phyloP scores from a whole-genome alignment of 2,113 vertebrate genomes.

The Cyprinus carpio region DNA sequence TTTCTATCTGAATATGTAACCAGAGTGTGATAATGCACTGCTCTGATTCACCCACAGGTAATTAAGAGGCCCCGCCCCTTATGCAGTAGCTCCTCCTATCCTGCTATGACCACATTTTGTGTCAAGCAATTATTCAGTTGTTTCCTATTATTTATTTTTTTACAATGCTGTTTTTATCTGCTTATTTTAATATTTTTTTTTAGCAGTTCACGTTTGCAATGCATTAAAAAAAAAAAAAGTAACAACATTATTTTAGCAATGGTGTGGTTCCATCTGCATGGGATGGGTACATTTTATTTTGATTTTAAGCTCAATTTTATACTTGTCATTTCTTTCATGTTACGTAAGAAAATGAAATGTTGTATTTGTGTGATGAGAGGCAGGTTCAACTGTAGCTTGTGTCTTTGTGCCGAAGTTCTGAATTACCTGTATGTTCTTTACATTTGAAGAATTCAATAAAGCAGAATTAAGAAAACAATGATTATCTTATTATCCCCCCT shows the following conservation, averaged over 20 bases:
- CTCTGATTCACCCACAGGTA: slow-evolving; percentile 45
- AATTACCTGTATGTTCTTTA: slow-evolving; percentile 15
- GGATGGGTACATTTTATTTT: slow-evolving; percentile 11
- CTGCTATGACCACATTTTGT: slow-evolving; percentile 22
- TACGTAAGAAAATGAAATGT: neutral
- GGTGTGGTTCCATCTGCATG: neutral
- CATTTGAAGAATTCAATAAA: slow-evolving; percentile 56
- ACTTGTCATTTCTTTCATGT: slow-evolving; percentile 34
- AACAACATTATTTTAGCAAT: neutral
- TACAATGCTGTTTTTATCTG: slow-evolving; percentile 44
- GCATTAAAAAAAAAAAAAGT: neutral
- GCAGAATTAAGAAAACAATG: neutral
- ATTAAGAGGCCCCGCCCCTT: slow-evolving; percentile 26
- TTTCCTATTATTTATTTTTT: slow-evolving; percentile 58
- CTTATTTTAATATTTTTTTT: neutral
- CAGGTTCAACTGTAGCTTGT: slow-evolving; percentile 28
- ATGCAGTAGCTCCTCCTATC: neutral
- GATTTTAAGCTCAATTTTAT: slow-evolving; percentile 26
- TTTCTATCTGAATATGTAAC: neutral
- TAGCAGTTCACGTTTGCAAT: slow-evolving; percentile 6
- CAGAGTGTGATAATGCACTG: neutral
- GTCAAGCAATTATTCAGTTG: slow-evolving; percentile 16
- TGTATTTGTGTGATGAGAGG: slow-evolving; percentile 8
- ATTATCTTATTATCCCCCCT: slow-evolving; percentile 26
- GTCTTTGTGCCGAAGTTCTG: slow-evolving; percentile 26